Conservation (phyloP, 2,888 invertebrate species). For the Acanthoscelides obtectus region DNA sequence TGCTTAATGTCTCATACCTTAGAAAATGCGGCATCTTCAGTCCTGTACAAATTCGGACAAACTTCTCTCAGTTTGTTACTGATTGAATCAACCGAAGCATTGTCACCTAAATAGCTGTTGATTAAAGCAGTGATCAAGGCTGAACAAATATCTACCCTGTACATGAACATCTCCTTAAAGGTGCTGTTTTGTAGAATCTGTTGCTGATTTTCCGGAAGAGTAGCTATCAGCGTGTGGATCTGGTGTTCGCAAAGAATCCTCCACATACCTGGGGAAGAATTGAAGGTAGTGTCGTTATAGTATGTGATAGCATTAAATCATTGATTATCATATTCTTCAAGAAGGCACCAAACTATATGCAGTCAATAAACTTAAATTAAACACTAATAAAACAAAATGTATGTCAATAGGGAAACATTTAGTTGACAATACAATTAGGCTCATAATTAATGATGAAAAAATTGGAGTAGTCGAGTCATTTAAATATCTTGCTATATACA, state of each 20-base stretch:
- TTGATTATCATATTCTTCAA: background rate
- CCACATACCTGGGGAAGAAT: slow-evolving; percentile 59
- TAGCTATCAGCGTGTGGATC: slow-evolving; percentile 72
- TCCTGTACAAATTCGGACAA: slow-evolving; percentile 89
- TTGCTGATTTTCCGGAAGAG: slow-evolving; percentile 63
- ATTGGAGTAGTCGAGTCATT: too few species aligned
- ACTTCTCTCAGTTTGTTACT: slow-evolving; percentile 81
- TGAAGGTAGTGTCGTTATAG: background rate
- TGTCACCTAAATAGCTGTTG: slow-evolving; percentile 89
- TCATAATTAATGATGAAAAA: too few species aligned
- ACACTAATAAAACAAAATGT: too few species aligned
- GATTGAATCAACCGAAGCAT: slow-evolving; percentile 90
- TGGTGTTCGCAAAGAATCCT: slow-evolving; percentile 89
- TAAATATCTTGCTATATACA: too few species aligned
- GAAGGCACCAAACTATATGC: too few species aligned
- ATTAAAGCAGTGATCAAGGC: slow-evolving; percentile 80
- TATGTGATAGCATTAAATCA: background rate
- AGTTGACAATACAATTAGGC: too few species aligned
- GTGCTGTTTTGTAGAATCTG: slow-evolving; percentile 58
- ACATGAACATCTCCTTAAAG: slow-evolving; percentile 71
- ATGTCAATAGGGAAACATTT: too few species aligned
- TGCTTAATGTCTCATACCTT: slow-evolving; percentile 65
- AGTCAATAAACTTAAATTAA: too few species aligned
- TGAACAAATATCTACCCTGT: slow-evolving; percentile 71
- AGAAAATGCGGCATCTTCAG: slow-evolving; percentile 93